Base-by-base conservation (phyloP, 2,113 vertebrate genomes). In the Tretioscincus oriximinensis region DNA sequence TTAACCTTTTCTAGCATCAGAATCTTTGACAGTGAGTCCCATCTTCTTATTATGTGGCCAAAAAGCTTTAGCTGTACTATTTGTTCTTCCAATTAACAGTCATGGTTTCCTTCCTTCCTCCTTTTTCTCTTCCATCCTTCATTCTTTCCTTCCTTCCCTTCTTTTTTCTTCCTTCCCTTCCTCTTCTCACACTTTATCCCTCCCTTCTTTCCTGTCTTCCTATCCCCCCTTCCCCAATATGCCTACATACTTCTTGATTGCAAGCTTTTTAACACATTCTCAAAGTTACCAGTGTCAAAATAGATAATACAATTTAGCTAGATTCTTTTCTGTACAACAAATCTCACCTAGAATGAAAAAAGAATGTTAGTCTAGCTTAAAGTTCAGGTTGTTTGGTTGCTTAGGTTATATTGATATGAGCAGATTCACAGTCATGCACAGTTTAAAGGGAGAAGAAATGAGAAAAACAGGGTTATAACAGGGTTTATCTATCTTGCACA, bases 191-290 rank as follows among this genome's bases (percentile, higher is more conserved):
- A 22, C 67, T 75, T 63, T 83, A 91, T 87, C 81, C 0, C 12
- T 49, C 85, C 88, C 80, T 28, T 68, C 87, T 83, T 22, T 75
- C 85, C 81, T 75, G 87, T 86, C 76, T 58, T 58, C 16, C 54
- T 16, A 12, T 51, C 51, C 14, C 51, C 49, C 9, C 2, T 51
- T 90, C 85, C 91, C 82, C 73, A 61, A 76, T 24, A 83, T 86
- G 77, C 87, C 86, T 69, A 88, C 91, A 89, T 85, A 88, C 68
- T 63, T 66, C 31, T 41, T 84, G 88, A 84, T 72, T 81, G 73
- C 31, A 28, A 65, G 77, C 45, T 81, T 84, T 83, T 84, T 90
- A 91, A 80, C 90, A 89, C 87, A 54, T 79, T 22, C 73, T 16
- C 49, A 16, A 29, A 0, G 0, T 0, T 77, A 76, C 64, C 49